Base-by-base conservation (phyloP, 2,797 vertebrate genomes). In the Pristis pectinata region DNA sequence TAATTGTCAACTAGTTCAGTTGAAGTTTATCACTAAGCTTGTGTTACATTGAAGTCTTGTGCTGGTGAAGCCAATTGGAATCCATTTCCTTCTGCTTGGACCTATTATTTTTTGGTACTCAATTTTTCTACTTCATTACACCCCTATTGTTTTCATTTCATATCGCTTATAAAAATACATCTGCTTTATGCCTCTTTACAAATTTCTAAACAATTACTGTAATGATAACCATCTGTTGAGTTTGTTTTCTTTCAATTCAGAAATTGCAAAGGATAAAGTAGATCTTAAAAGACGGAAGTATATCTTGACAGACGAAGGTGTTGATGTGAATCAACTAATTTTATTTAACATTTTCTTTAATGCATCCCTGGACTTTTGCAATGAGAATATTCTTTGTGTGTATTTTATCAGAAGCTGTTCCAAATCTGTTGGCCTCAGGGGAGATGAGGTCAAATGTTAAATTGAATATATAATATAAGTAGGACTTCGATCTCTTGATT, bases 231-330 rank as follows among this genome's bases (percentile, higher is more conserved):
- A 74, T 93, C 92, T 72, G 41, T 49, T 17, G 11, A 93, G 64
- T 93, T 93, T 74, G 67, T 93, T 74, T 49, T 49, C 64, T 93
- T 93, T 93, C 70, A 93, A 72, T 44, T 93, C 53, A 30, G 37
- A 74, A 53, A 22, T 44, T 93, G 30, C 4, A 74, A 72, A 93
- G 22, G 67, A 74, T 41, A 93, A 53, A 49, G 41, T 72, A 34
- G 41, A 93, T 93, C 92, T 53, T 93, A 49, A 72, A 74, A 74
- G 83, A 10, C 2, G 2, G 72, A 72, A 72, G 24, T 72, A 24
- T 24, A 72, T 72, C 53, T 87, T 87, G 27, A 56, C 83, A 87
- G 49, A 49, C 27, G 41, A 87, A 30, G 92, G 41, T 74, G 27
- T 72, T 64, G 64, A 67, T 67, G 7, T 41, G 22, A 49, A 53